Evolutionary conservation across 1,140 invertebrate species (phyloP), one percentile per base, ranked within the genome.

Genomic region (Sitobion miscanthi): DNA sequence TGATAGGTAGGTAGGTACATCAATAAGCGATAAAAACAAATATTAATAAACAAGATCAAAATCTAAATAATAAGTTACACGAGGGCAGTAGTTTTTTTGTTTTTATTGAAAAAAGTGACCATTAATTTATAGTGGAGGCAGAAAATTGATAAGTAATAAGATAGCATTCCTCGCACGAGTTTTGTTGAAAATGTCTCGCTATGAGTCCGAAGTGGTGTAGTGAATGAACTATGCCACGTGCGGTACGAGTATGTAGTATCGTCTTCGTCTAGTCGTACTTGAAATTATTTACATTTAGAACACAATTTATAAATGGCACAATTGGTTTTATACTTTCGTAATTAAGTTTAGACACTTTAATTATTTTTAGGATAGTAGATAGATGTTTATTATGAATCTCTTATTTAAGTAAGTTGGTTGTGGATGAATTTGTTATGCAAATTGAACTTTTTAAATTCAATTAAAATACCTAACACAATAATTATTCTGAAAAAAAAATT

Each of bases 31-130:
- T 47, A 86, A 87, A 87, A 87, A 87, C 86, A 87, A 87, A 87
- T 87, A 87, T 87, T 87, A 87, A 87, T 87, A 87, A 49, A 87
- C 14, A 30, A 49, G 86, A 87, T 87, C 47, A 4, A 87, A n/a
- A 87, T 87, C 45, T 49, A 87, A 49, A 87, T 87, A 49, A 87
- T 47, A 38, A 87, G 47, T n/a, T 47, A 87, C 47, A 86, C 42
- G 83, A 47, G 38, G 47, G 86, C 45, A 20, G 47, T 52, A 47
- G 21, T 47, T 42, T 83, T 83, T 86, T 49, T 20, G 45, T 47
- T 30, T 87, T 87, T 87, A 87, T 87, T n/a, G 86, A 87, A 87
- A 49, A 49, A 52, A 49, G 47, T 30, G 86, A 35, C 30, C 45
- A 25, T 86, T 86, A 86, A 86, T 86, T 45, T 86, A 45, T 47